These are phyloP conservation scores for Cryptotis parvus DNA, from an alignment of 2,113 vertebrate species.

Conservation along the genomic window DNA sequence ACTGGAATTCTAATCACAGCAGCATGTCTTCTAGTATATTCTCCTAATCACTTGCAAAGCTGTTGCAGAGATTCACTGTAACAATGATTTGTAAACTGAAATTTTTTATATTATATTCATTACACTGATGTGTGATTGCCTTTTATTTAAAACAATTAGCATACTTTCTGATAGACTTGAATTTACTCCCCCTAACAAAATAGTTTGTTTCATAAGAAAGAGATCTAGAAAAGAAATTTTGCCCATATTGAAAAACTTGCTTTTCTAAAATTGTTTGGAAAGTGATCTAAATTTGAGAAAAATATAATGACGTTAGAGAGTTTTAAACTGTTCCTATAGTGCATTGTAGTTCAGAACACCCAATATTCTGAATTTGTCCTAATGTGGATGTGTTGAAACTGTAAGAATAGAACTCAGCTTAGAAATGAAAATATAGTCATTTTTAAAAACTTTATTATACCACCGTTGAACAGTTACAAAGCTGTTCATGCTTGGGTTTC, in stretches of 20 bases:
- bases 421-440: conserved; percentile 22
- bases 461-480: too few species aligned
- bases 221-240: conserved; percentile 8
- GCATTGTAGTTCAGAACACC: neutral
- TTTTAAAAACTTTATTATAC: too few species aligned
- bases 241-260: neutral
- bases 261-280: conserved; percentile 19
- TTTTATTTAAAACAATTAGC: conserved; percentile 3
- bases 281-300: neutral
- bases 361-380: neutral
- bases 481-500: too few species aligned
- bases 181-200: neutral
- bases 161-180: neutral
- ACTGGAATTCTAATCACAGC: neutral
- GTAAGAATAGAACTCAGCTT: conserved; percentile 9
- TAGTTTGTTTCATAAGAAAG: neutral
- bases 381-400: neutral
- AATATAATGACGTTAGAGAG: neutral
- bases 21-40: neutral
- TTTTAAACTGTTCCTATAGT: neutral
- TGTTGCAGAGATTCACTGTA: neutral
- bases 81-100: neutral
- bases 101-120: neutral
- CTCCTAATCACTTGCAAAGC: neutral
- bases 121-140: neutral